Base-by-base conservation (phyloP, 2,888 invertebrate species). In the Drosophila flavopinicola region DNA sequence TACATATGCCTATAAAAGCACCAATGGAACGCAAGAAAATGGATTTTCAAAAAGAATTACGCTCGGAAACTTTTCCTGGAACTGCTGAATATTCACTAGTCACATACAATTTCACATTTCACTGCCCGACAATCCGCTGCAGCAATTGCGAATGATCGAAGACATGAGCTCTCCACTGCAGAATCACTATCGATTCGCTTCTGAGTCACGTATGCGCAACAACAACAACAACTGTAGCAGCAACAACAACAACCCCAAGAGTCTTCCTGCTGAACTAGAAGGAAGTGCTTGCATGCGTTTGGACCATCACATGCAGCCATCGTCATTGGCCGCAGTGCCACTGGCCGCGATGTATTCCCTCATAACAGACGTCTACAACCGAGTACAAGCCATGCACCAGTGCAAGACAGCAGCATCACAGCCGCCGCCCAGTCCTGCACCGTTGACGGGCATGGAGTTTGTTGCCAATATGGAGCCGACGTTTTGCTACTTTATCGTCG, bases 111-210 rank as follows among this genome's bases (percentile, higher is more conserved):
- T 57, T n/a, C n/a, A n/a, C 32, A 74, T 42, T 52, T 59, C 74
- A 61, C 56, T 80, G 78, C 66, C 72, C 66, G 71, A 80, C 66
- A 69, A 52, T 60, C 56, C 84, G 47, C 57, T 80, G 45, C 63
- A 69, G 60, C 58, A 67, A 29, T 51, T 84, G 32, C 78, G 63
- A 45, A 48, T 69, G 58, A 58, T 84, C 39, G 60, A 56, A 35
- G 69, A 58, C 47, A 84, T 83, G 86, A 86, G 74, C 33, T 69
- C 82, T 6, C 78, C 86, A 27, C 74, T 86, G 13, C 77, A 74
- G 58, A 71, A 73, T 45, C 79, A 79, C 13, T 83, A 49, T 61
- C 70, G 66, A 17, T 78, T 59, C 61, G 56, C 67, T 20, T 53
- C 68, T 37, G 56, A 73, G 27, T 37, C 58, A 7, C 49, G 33